These are phyloP conservation scores for Aplochiton taeniatus DNA, from an alignment of 2,797 vertebrate genomes.

Conservation along the genomic window DNA sequence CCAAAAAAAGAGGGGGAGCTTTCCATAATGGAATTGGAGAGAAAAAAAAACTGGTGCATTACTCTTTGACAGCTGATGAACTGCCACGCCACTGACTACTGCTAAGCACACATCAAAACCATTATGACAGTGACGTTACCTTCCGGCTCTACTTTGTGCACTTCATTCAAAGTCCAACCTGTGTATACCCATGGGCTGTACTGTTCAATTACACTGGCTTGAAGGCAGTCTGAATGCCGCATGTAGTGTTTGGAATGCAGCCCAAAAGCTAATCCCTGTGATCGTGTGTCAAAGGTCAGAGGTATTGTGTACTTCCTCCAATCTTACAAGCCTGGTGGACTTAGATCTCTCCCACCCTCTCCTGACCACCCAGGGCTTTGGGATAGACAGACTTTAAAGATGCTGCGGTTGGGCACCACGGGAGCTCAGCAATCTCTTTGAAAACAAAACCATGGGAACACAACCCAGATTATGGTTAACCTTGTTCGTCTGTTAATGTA, in stretches of 20 bases:
- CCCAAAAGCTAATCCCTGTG: too few relatives aligned
- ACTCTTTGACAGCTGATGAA: slow-evolving; percentile 21
- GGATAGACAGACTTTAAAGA: slow-evolving; percentile 54
- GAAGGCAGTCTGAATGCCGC: too few relatives aligned
- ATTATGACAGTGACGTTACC: neutral
- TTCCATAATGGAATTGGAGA: slow-evolving; percentile 29
- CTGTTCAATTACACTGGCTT: too few relatives aligned
- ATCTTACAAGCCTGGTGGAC: too few relatives aligned
- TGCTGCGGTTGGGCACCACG: slow-evolving; percentile 43
- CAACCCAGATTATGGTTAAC: slow-evolving; percentile 35
- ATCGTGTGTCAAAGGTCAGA: too few relatives aligned
- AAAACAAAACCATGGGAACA: slow-evolving; percentile 56
- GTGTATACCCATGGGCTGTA: too few relatives aligned
- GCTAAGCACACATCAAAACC: slow-evolving; percentile 19
- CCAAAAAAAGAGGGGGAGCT: slow-evolving; percentile 35
- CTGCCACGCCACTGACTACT: slow-evolving; percentile 21
- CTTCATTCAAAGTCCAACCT: too few relatives aligned
- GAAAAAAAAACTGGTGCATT: slow-evolving; percentile 36
- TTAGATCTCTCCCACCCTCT: slow-evolving; percentile 33
- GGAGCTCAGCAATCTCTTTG: slow-evolving; percentile 29
- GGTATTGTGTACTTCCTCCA: too few relatives aligned
- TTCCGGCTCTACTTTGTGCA: too few relatives aligned
- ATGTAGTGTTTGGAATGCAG: too few relatives aligned
- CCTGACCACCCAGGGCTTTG: slow-evolving; percentile 47
- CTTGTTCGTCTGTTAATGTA: slow-evolving; percentile 11